Evolutionary conservation across 2,113 vertebrate species (phyloP).

Genomic region (Procavia capensis): DNA sequence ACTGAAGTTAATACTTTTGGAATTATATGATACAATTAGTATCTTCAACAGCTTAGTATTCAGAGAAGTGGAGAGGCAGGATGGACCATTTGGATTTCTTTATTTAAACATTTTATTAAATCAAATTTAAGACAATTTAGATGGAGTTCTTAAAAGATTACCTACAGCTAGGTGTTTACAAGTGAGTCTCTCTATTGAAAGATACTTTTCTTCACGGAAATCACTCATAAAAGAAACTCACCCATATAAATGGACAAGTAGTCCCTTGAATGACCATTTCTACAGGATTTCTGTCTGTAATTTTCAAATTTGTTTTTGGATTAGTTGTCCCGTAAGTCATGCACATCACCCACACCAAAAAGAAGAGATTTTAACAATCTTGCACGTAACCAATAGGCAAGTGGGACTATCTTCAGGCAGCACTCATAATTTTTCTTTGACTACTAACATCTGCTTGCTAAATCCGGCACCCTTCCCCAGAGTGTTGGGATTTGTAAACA

Average conservation of each 20-base stretch:
- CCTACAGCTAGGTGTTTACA: not conserved
- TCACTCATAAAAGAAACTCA: not conserved
- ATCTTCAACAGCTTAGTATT: not conserved
- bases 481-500: slow-evolving; percentile 88
- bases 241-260: not conserved
- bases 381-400: slow-evolving; percentile 82
- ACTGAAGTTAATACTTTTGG: slow-evolving; percentile 27
- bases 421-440: slow-evolving; percentile 84
- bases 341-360: not conserved
- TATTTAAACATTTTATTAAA: not conserved
- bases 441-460: slow-evolving; percentile 89
- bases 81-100: not conserved
- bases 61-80: not conserved
- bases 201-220: not conserved
- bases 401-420: slow-evolving; percentile 84
- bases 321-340: slow-evolving; percentile 51
- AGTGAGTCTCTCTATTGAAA: not conserved
- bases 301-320: slow-evolving; percentile 58
- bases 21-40: not conserved
- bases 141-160: not conserved
- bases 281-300: not conserved
- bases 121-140: slow-evolving; percentile 40
- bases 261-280: slow-evolving; percentile 14
- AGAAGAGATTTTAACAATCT: slow-evolving; percentile 54
- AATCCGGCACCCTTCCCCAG: slow-evolving; percentile 86